Base-by-base conservation (phyloP, 2,888 invertebrate species). In the Tigriopus californicus region DNA sequence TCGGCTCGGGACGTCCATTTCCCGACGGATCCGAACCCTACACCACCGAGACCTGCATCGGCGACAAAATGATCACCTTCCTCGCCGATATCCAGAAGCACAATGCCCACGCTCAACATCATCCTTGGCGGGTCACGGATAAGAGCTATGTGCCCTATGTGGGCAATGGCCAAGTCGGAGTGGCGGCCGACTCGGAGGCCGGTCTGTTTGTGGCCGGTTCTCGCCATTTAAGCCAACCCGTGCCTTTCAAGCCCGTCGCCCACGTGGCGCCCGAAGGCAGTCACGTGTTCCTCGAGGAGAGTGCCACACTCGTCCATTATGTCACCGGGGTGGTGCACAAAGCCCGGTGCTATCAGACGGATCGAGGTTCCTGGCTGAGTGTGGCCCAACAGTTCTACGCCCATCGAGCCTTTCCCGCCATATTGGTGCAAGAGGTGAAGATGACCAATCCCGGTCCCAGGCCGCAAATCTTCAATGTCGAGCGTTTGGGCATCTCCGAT, bases 371-470 rank as follows among this genome's bases (percentile, higher is more conserved):
- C 13, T 42, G 33, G n/a, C 13, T 66, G 12, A 65, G 64, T 58
- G 62, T 66, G 4, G 61, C 59, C 41, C 64, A 65, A 48, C 77
- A 80, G 63, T 81, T 82, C 70, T 88, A 84, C 69, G 85, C 87
- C 8, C 88, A 88, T 69, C 77, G 88, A 65, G 79, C 80, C 8
- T 76, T 83, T 60, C 85, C 88, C 2, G 79, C 81, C 41, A 72
- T 89, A 58, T 77, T 89, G 65, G 80, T 88, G 41, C 89, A 90
- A 71, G 83, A 86, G 68, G 78, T 89, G 60, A 78, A 79, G 67
- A 74, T 89, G 1, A 79, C 79, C 40, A 88, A 89, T 69, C 85
- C 85, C 1, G 76, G 80, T 13, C 76, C 75, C 65, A 70, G 73
- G 49, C 71, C 75, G 11, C 77, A 80, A 61, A 76, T 75, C 41